These are phyloP conservation scores for Leptinotarsa rubiginosa DNA, from an alignment of 2,888 invertebrate genomes.

Conservation along the genomic window DNA sequence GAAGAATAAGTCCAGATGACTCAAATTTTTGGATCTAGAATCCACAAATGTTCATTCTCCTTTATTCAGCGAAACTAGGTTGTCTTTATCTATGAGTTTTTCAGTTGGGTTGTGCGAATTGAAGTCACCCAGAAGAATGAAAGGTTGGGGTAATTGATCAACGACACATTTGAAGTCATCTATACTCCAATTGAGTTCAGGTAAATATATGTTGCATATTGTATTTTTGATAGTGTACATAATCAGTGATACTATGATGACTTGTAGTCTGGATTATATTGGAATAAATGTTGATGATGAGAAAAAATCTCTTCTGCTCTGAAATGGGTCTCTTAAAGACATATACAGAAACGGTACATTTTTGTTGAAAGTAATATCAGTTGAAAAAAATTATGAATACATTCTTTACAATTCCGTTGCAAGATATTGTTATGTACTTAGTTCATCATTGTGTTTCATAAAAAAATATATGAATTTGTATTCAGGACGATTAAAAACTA, in stretches of 20 bases:
- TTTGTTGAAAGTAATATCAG: too few species aligned
- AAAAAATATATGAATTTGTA: too few species aligned
- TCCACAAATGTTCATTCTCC: slow-evolving; percentile 13
- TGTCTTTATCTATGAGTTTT: slow-evolving; percentile 3
- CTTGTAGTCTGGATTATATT: slow-evolving; percentile 6
- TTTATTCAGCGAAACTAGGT: slow-evolving; percentile 20
- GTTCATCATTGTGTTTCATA: too few species aligned
- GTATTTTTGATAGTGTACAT: not conserved
- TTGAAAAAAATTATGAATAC: too few species aligned
- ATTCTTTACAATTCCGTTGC: too few species aligned
- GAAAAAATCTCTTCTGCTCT: too few species aligned
- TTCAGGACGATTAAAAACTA: too few species aligned
- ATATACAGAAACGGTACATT: too few species aligned
- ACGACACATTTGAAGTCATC: not conserved
- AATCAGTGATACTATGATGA: not conserved
- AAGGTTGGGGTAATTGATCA: slow-evolving; percentile 32
- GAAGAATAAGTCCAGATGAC: not conserved
- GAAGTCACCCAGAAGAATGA: slow-evolving; percentile 36
- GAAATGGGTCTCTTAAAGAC: too few species aligned
- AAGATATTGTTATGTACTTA: too few species aligned
- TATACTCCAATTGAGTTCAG: slow-evolving; percentile 12
- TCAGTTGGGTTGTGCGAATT: slow-evolving; percentile 36
- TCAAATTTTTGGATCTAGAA: not conserved
- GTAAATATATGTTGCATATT: slow-evolving; percentile 22
- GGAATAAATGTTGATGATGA: not conserved